Conservation (phyloP, 2,888 invertebrate species). For the Perithous albicinctus region DNA sequence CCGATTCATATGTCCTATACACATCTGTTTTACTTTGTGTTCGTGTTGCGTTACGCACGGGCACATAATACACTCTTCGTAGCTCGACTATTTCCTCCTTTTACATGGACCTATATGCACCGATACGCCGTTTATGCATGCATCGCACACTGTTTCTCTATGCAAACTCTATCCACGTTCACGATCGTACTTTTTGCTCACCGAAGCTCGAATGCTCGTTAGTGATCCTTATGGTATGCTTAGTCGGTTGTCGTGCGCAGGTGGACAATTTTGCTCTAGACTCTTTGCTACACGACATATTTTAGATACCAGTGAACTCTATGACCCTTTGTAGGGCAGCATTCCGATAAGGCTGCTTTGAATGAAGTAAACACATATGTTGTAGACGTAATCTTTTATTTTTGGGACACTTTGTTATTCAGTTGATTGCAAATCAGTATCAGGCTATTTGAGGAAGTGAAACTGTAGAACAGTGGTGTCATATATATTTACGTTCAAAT, state of each 20-base stretch:
- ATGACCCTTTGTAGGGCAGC: background rate
- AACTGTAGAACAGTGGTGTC: background rate
- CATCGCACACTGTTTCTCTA: background rate
- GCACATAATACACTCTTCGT: background rate
- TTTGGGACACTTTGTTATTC: background rate
- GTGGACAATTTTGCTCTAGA: background rate
- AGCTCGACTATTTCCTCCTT: conserved; percentile 6
- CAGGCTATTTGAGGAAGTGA: background rate
- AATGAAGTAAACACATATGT: background rate
- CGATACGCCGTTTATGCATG: background rate
- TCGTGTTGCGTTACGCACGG: background rate
- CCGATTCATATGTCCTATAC: conserved; percentile 10
- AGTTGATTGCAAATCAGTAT: background rate
- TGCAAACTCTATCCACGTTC: conserved; percentile 1
- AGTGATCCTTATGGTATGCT: background rate
- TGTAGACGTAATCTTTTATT: background rate
- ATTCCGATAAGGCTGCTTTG: background rate
- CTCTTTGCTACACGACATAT: background rate
- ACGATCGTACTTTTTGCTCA: conserved; percentile 6
- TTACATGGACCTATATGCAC: background rate
- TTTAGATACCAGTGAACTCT: background rate
- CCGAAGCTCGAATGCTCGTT: background rate
- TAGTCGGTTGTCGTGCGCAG: conserved; percentile 3
- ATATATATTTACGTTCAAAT: background rate
- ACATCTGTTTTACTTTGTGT: background rate